These are phyloP conservation scores for Drosophila ananassae DNA, from an alignment of 1,140 invertebrate species.

Conservation along the genomic window DNA sequence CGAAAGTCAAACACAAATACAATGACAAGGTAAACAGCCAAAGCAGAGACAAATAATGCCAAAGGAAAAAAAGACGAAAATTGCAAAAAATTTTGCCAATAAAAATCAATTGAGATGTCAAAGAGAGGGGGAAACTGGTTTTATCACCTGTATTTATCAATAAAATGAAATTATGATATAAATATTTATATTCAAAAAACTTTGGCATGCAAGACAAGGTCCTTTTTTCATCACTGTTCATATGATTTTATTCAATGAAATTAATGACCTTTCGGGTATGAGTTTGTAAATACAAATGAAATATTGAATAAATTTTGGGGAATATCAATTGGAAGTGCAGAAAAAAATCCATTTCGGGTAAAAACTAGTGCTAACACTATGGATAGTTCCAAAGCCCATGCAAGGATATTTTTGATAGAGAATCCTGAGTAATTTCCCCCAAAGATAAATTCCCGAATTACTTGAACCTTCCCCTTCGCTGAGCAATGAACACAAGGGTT, in stretches of 20 bases:
- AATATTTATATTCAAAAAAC: not conserved
- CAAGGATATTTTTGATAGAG: not conserved
- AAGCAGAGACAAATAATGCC: slow-evolving; percentile 23
- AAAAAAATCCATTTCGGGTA: too few species aligned
- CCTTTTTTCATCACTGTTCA: not conserved
- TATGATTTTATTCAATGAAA: not conserved
- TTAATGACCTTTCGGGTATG: not conserved
- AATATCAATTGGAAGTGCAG: too few species aligned
- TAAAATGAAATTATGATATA: slow-evolving; percentile 41
- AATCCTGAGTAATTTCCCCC: not conserved
- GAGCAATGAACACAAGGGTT: slow-evolving; percentile 6
- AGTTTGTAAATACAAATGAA: too few species aligned
- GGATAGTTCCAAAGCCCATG: too few species aligned
- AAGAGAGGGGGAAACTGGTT: slow-evolving; percentile 6
- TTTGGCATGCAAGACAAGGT: not conserved
- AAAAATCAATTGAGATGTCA: slow-evolving; percentile 39
- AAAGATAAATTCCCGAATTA: slow-evolving; percentile 27
- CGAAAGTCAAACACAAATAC: slow-evolving; percentile 72
- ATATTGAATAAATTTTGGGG: not conserved
- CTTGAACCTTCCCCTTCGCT: slow-evolving; percentile 21
- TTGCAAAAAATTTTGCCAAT: slow-evolving; percentile 27
- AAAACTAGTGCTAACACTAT: too few species aligned
- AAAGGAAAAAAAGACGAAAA: slow-evolving; percentile 31
- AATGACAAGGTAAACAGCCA: slow-evolving; percentile 63
- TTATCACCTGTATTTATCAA: slow-evolving; percentile 23